These are phyloP conservation scores for Sitodiplosis mosellana DNA, from an alignment of 1,140 invertebrate species.

Conservation along the genomic window DNA sequence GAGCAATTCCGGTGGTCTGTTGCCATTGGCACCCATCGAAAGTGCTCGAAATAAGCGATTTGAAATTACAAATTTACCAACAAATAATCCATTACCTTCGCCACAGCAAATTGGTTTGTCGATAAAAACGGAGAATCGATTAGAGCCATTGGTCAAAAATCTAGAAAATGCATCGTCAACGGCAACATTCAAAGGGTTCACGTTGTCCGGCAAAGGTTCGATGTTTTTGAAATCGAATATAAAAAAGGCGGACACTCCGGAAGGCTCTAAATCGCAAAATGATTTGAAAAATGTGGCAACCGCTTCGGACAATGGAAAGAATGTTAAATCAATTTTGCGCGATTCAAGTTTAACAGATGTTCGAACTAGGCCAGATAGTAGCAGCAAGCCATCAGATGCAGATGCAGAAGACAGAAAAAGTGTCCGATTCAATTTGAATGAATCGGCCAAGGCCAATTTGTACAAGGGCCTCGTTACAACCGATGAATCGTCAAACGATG, in stretches of 20 bases:
- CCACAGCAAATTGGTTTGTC: slow-evolving; percentile 11
- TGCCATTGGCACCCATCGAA: slow-evolving; percentile 9
- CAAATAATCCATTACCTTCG: background rate
- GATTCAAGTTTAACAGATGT: slow-evolving; percentile 39
- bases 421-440: slow-evolving; percentile 1
- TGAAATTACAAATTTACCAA: background rate
- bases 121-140: slow-evolving; percentile 7
- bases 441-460: background rate
- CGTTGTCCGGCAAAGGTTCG: slow-evolving; percentile 27
- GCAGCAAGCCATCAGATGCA: slow-evolving; percentile 9
- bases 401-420: slow-evolving; percentile 54
- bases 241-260: slow-evolving; percentile 23
- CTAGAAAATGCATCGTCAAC: background rate
- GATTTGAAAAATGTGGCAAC: background rate
- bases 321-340: slow-evolving; percentile 42
- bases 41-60: background rate
- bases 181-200: slow-evolving; percentile 6
- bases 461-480: background rate
- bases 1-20: background rate
- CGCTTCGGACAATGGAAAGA: slow-evolving; percentile 2
- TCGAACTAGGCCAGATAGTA: slow-evolving; percentile 12
- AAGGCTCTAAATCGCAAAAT: background rate
- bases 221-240: slow-evolving; percentile 52
- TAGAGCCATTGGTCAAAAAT: background rate
- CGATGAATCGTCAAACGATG: slow-evolving; percentile 1